Evolutionary conservation across 2,113 vertebrate species (phyloP).

Genomic region (Hiodon alosoides): DNA sequence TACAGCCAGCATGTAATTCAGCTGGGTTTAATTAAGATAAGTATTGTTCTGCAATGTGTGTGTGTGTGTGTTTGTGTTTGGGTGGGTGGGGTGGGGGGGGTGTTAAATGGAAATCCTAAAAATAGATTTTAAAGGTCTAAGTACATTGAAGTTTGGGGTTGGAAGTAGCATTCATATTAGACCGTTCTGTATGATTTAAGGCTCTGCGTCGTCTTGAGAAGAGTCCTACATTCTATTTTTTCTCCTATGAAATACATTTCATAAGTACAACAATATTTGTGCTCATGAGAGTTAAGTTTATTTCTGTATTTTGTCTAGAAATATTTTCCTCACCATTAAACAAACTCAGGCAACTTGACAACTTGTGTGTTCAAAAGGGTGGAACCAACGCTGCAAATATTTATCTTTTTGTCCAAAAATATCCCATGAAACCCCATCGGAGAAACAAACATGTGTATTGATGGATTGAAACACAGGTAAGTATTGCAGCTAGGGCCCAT

Average conservation of each 20-base stretch:
- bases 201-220: no score
- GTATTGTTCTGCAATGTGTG: constrained; percentile 25
- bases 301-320: background rate
- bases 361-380: background rate
- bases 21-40: constrained; percentile 49
- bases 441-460: background rate
- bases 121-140: no score
- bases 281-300: background rate
- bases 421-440: background rate
- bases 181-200: no score
- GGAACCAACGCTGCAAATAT: background rate
- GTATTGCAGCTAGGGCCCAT: background rate
- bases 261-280: background rate
- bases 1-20: constrained; percentile 45
- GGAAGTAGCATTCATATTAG: no score
- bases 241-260: no score
- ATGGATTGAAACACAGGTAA: background rate
- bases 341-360: constrained; percentile 1
- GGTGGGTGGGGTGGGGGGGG: no score
- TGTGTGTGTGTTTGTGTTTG: background rate
- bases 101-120: no score
- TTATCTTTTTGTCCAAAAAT: constrained; percentile 11
- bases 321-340: constrained; percentile 1
- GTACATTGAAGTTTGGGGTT: no score
- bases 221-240: no score